Percentiles rank a stretch among this genome's conserved stretches.
These are phyloP conservation scores for Ladona fulva DNA, from an alignment of 1,140 invertebrate species.

Conservation along the genomic window DNA sequence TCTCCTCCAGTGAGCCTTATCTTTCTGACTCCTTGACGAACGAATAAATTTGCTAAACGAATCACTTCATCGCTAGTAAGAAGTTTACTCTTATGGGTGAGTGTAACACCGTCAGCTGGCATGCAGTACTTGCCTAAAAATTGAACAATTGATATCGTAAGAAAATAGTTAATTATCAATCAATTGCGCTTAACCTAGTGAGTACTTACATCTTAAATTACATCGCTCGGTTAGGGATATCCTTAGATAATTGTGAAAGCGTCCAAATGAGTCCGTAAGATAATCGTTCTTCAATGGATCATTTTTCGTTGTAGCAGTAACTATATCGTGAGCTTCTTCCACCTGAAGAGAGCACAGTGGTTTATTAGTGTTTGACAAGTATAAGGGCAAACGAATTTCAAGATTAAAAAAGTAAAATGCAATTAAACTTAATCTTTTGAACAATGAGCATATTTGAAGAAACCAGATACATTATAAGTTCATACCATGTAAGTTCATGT, in stretches of 20 bases:
- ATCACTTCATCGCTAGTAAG: slow-evolving; percentile 80
- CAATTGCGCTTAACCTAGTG: no score
- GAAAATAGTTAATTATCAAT: slow-evolving; percentile 18
- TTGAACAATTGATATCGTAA: slow-evolving; percentile 20
- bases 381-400: no score
- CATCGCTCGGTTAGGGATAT: slow-evolving; percentile 94
- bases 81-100: slow-evolving; percentile 64
- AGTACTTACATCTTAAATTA: slow-evolving; percentile 84
- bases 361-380: no score
- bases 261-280: slow-evolving; percentile 73
- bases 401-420: no score
- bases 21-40: slow-evolving; percentile 81
- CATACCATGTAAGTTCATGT: no score
- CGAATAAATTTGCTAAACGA: slow-evolving; percentile 71
- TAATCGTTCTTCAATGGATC: slow-evolving; percentile 25
- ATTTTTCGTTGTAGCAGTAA: no score
- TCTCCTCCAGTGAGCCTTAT: slow-evolving; percentile 95
- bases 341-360: no score
- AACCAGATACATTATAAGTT: no score
- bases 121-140: slow-evolving; percentile 84
- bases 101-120: slow-evolving; percentile 85
- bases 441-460: no score
- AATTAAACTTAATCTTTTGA: no score
- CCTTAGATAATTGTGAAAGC: slow-evolving; percentile 84
- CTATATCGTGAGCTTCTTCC: no score